These are phyloP conservation scores for Patella depressa DNA, from an alignment of 2,888 invertebrate genomes.

Conservation along the genomic window DNA sequence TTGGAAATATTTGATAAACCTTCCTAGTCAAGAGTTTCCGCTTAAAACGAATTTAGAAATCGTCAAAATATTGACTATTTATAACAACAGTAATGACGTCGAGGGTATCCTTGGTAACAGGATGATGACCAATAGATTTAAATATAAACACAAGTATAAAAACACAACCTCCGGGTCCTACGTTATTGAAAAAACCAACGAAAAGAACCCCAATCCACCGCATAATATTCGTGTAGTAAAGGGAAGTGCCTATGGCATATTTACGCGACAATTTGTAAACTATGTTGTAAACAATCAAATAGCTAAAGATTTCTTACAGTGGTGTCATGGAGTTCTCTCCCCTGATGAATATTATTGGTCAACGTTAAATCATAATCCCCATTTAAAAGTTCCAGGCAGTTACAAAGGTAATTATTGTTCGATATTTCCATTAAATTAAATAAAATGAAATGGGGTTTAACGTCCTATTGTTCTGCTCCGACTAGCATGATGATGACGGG, in stretches of 20 bases:
- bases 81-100: slow-evolving; percentile 69
- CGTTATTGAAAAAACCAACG: slow-evolving; percentile 37
- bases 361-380: slow-evolving; percentile 66
- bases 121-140: slow-evolving; percentile 41
- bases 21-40: slow-evolving; percentile 68
- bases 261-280: slow-evolving; percentile 65
- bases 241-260: slow-evolving; percentile 69
- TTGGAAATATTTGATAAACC: slow-evolving; percentile 70
- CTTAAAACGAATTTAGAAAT: slow-evolving; percentile 68
- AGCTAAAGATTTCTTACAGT: slow-evolving; percentile 62
- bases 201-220: slow-evolving; percentile 40
- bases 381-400: slow-evolving; percentile 61
- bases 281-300: slow-evolving; percentile 56
- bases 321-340: slow-evolving; percentile 62
- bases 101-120: slow-evolving; percentile 63
- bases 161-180: slow-evolving; percentile 27
- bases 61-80: slow-evolving; percentile 65
- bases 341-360: slow-evolving; percentile 71
- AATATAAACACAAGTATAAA: slow-evolving; percentile 29
- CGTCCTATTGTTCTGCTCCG: too few relatives aligned
- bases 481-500: too few relatives aligned
- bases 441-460: too few relatives aligned
- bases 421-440: not conserved
- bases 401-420: slow-evolving; percentile 54
- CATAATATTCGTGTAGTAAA: slow-evolving; percentile 48